These are phyloP conservation scores for Mesembrinibis cayennensis DNA, from an alignment of 2,113 vertebrate species.

Conservation along the genomic window DNA sequence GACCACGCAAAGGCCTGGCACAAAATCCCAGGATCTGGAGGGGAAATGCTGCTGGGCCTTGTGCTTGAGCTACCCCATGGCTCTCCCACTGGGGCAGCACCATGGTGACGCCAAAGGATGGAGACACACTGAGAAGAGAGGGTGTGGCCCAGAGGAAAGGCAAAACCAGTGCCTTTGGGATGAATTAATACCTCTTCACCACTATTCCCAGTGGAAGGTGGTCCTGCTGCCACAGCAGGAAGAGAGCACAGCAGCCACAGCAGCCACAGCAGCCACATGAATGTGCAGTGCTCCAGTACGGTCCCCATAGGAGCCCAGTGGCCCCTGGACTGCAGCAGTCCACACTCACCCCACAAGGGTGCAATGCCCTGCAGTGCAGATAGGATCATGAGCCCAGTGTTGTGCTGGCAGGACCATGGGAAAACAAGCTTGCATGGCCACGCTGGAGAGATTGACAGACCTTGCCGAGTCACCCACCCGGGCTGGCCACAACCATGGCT, in stretches of 20 bases:
- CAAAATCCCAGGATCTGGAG: background rate
- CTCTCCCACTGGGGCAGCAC: background rate
- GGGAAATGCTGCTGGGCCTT: background rate
- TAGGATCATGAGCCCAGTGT: fast-evolving
- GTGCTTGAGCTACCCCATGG: background rate
- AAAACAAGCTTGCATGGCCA: background rate
- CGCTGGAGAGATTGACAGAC: background rate
- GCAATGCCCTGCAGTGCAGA: fast-evolving
- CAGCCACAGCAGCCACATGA: background rate
- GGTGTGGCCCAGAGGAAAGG: background rate
- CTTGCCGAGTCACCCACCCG: fast-evolving
- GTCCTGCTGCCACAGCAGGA: background rate
- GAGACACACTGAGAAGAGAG: background rate
- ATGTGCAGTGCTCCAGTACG: fast-evolving
- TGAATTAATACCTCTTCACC: background rate
- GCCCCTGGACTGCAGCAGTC: background rate
- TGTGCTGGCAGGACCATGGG: background rate
- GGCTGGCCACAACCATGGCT: background rate
- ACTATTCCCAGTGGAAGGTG: background rate
- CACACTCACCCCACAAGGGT: fast-evolving
- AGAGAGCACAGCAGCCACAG: too few relatives aligned
- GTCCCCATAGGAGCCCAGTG: background rate
- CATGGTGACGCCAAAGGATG: background rate
- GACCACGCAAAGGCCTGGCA: background rate
- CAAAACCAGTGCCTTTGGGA: background rate